Evolutionary conservation across 1,140 invertebrate genomes (phyloP).

Genomic region (Solenopsis fugax): DNA sequence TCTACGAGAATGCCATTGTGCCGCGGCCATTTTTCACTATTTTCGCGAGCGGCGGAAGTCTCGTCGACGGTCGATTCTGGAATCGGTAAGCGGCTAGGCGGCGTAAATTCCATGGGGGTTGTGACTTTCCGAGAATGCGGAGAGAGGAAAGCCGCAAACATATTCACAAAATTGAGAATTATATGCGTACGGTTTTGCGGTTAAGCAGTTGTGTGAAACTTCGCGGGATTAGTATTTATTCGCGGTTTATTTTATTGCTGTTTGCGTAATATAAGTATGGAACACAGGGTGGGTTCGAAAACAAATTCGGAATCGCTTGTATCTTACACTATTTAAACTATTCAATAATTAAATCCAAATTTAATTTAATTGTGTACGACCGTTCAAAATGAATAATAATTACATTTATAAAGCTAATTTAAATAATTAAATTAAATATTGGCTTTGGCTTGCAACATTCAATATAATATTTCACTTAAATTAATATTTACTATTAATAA

Average conservation of each 20-base stretch:
- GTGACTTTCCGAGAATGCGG: conserved; percentile 31
- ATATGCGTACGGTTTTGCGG: conserved; percentile 37
- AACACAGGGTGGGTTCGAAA: background rate
- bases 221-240: conserved; percentile 45
- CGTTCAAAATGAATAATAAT: conserved; percentile 14
- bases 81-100: conserved; percentile 68
- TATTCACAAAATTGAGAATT: conserved; percentile 59
- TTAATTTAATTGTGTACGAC: conserved; percentile 5
- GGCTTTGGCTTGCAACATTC: background rate
- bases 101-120: conserved; percentile 66
- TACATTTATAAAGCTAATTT: background rate
- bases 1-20: conserved; percentile 54
- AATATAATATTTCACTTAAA: conserved; percentile 7
- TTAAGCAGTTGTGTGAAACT: conserved; percentile 41
- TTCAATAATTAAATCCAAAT: conserved; percentile 13
- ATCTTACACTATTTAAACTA: conserved; percentile 18
- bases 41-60: conserved; percentile 30
- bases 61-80: conserved; percentile 58
- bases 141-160: conserved; percentile 29
- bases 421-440: conserved; percentile 8
- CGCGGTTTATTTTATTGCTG: conserved; percentile 30
- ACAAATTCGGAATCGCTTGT: background rate
- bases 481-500: background rate
- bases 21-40: conserved; percentile 71
- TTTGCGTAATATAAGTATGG: background rate